Percentiles rank a stretch among this genome's conserved stretches.
phyloP scores from a whole-genome alignment of 2,797 vertebrate species.

The Hypotaenidia philippensis region DNA sequence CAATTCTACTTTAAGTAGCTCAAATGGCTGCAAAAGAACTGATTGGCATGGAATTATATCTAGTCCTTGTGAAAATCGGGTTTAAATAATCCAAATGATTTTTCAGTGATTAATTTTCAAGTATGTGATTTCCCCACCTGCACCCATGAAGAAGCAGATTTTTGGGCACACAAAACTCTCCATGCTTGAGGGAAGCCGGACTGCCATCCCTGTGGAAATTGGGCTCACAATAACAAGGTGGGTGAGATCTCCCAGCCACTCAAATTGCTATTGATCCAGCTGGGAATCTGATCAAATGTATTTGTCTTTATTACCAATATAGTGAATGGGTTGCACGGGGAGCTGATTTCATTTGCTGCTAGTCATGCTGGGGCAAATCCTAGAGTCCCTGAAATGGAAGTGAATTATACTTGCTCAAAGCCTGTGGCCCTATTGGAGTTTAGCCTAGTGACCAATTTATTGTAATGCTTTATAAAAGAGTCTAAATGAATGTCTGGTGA shows the following conservation, averaged over 20 bases:
- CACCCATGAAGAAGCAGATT: neutral
- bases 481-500: neutral
- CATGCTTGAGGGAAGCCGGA: neutral
- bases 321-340: neutral
- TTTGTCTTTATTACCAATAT: slow-evolving; percentile 37
- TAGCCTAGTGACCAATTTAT: neutral
- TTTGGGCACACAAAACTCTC: neutral
- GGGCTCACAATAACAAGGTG: neutral
- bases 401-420: neutral
- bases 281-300: slow-evolving; percentile 37
- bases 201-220: neutral
- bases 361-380: neutral
- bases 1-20: neutral
- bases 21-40: neutral
- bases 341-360: slow-evolving; percentile 25
- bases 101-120: neutral
- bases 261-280: slow-evolving; percentile 59
- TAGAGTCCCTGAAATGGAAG: neutral
- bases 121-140: fast-evolving
- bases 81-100: neutral
- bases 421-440: neutral
- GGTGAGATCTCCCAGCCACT: slow-evolving; percentile 19
- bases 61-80: neutral
- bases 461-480: neutral
- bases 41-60: neutral